These are phyloP conservation scores for Pardosa pseudoannulata DNA, from an alignment of 2,888 invertebrate species.

Conservation along the genomic window DNA sequence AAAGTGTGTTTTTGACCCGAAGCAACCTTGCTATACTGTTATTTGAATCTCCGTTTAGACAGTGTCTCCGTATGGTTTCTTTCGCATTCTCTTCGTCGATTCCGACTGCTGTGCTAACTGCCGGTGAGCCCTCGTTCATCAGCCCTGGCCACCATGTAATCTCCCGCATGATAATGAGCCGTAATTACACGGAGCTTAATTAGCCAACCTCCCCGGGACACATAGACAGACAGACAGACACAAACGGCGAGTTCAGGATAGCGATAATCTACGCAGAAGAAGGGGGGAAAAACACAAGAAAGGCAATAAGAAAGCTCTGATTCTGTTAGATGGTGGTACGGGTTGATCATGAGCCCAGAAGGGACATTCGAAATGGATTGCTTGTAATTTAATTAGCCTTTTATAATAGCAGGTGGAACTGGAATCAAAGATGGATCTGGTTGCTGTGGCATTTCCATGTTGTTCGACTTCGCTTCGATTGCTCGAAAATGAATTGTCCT, in stretches of 20 bases:
- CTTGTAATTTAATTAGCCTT: constrained; percentile 72
- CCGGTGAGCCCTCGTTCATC: constrained; percentile 34
- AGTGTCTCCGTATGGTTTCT: not conserved
- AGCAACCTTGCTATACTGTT: not conserved
- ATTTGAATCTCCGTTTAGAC: not conserved
- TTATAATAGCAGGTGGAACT: constrained; percentile 69
- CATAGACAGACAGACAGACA: constrained; percentile 54
- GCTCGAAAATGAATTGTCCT: too few relatives aligned
- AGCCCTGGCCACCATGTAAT: constrained; percentile 63
- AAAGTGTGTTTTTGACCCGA: not conserved
- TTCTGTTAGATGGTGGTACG: constrained; percentile 39
- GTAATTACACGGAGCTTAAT: constrained; percentile 70
- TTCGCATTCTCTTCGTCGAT: not conserved
- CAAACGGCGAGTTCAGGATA: constrained; percentile 48
- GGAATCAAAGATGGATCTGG: constrained; percentile 64
- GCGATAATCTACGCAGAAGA: constrained; percentile 47
- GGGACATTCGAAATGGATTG: constrained; percentile 69
- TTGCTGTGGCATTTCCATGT: constrained; percentile 49
- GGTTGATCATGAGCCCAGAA: constrained; percentile 58
- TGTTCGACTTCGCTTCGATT: constrained; percentile 18
- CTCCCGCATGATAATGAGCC: constrained; percentile 68
- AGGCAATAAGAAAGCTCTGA: constrained; percentile 41
- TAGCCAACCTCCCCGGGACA: constrained; percentile 65
- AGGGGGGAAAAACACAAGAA: constrained; percentile 21
- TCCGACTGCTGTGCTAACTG: not conserved